phyloP scores from a whole-genome alignment of 2,113 vertebrate species.

The Thermophis baileyi region DNA sequence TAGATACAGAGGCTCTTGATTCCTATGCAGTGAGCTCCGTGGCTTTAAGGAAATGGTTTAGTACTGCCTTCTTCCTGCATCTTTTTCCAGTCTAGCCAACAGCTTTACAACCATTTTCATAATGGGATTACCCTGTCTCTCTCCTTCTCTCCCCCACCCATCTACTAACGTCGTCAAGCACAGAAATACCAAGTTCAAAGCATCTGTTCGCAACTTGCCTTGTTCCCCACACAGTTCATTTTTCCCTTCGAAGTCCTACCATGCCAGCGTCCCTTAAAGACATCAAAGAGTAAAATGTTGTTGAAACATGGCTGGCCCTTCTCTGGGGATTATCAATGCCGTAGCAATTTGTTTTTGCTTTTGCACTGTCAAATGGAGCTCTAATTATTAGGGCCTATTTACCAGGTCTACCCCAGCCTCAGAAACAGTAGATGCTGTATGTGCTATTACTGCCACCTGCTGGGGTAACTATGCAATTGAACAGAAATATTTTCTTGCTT shows the following conservation, averaged over 20 bases:
- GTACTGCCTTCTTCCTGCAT: not conserved
- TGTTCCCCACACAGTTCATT: not conserved
- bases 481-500: not conserved
- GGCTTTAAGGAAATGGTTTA: not conserved
- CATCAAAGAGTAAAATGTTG: not conserved
- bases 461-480: slow-evolving; percentile 12
- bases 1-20: not conserved
- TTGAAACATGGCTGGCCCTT: not conserved
- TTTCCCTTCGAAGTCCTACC: not conserved
- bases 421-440: not conserved
- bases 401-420: not conserved
- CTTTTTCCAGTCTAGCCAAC: not conserved
- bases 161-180: not conserved
- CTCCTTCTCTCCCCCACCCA: not conserved
- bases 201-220: not conserved
- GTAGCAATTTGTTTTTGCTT: not conserved
- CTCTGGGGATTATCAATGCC: not conserved
- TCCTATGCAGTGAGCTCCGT: not conserved
- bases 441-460: slow-evolving; percentile 46
- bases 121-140: not conserved
- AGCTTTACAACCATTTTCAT: not conserved
- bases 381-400: not conserved
- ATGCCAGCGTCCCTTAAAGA: not conserved
- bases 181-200: not conserved
- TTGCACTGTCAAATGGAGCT: not conserved